Conservation (phyloP, 2,113 vertebrate genomes). For the Phalacrocorax aristotelis region DNA sequence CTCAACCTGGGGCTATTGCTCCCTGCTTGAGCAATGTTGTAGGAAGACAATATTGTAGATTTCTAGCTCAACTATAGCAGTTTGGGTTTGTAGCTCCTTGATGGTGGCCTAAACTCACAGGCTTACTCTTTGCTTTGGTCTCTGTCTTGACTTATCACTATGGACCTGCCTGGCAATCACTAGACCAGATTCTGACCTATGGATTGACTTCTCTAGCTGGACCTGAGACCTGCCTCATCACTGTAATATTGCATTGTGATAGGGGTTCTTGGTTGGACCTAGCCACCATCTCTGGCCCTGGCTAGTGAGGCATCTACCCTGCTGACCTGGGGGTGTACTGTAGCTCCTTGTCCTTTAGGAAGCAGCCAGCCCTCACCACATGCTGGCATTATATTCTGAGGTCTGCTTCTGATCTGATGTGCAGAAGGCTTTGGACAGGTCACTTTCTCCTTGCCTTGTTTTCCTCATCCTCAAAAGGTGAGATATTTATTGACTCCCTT, state of each 20-base stretch:
- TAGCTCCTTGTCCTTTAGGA: neutral
- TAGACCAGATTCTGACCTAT: neutral
- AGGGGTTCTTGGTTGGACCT: neutral
- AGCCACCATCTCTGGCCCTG: no score
- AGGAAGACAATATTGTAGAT: no score
- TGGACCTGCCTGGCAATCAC: neutral
- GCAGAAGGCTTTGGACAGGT: neutral
- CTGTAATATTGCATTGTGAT: no score
- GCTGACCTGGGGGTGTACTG: neutral
- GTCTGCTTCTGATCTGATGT: neutral
- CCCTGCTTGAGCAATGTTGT: fast-evolving
- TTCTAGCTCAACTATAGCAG: no score
- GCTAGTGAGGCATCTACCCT: neutral
- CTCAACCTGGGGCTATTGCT: neutral
- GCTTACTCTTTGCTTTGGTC: neutral
- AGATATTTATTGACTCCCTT: no score
- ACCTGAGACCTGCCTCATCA: neutral
- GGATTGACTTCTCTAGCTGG: neutral
- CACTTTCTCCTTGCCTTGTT: neutral
- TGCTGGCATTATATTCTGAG: fast-evolving
- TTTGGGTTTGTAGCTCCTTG: neutral
- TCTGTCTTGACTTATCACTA: neutral
- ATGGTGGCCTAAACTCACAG: neutral
- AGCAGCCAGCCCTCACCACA: neutral
- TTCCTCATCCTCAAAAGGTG: neutral